A percentile compares a stretch with the other conserved stretches of the same genome.
Evolutionary conservation across 2,888 invertebrate species (phyloP).

Genomic region (Colostygia pectinataria): DNA sequence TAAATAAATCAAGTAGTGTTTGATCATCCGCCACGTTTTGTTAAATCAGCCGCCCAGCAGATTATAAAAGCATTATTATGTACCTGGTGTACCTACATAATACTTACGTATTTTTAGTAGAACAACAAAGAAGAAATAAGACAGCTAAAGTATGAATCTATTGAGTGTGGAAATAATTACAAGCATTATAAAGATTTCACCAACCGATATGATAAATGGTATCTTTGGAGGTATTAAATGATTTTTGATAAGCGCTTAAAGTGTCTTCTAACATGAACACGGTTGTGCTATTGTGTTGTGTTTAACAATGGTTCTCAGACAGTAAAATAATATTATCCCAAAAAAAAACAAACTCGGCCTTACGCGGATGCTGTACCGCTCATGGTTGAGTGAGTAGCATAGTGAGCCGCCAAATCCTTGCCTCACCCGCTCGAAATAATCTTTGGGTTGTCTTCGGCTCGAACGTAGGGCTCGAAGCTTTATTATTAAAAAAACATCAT

Average conservation of each 20-base stretch:
- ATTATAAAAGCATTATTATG: constrained; percentile 7
- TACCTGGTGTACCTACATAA: not conserved
- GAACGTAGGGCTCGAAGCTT: too few relatives aligned
- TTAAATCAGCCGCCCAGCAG: constrained; percentile 4
- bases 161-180: constrained; percentile 9
- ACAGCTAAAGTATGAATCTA: not conserved
- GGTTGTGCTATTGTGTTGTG: not conserved
- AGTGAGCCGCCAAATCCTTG: too few relatives aligned
- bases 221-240: constrained; percentile 48
- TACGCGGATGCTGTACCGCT: too few relatives aligned
- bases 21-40: constrained; percentile 3
- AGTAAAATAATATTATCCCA: too few relatives aligned
- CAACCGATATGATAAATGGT: constrained; percentile 51
- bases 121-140: not conserved
- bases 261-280: not conserved
- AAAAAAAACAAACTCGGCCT: too few relatives aligned
- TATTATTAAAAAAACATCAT: too few relatives aligned
- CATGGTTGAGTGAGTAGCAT: too few relatives aligned
- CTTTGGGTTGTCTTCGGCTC: too few relatives aligned
- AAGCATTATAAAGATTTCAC: constrained; percentile 45
- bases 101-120: not conserved
- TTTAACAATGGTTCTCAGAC: too few relatives aligned
- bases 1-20: constrained; percentile 5
- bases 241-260: constrained; percentile 39
- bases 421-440: too few relatives aligned